phyloP scores from a whole-genome alignment of 2,113 vertebrate species.

The Toxotes chatareus region DNA sequence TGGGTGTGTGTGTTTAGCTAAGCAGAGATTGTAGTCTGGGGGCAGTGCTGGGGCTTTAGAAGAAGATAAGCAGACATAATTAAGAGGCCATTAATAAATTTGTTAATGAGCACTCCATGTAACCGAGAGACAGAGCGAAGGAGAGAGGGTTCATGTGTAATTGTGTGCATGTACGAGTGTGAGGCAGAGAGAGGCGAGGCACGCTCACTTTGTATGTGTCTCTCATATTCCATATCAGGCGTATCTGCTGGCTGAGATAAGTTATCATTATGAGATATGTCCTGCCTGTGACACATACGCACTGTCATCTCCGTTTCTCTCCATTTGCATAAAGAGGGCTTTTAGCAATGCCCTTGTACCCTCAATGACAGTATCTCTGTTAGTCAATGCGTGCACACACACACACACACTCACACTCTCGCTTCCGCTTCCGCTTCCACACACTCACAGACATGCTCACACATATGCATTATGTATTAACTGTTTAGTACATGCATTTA shows the following conservation, averaged over 20 bases:
- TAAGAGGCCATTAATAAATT: constrained; percentile 75
- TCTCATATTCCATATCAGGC: constrained; percentile 60
- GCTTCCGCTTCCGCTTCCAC: neutral
- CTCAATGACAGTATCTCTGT: constrained; percentile 72
- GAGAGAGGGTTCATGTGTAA: constrained; percentile 26
- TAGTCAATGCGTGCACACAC: constrained; percentile 26
- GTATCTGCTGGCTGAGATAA: constrained; percentile 65
- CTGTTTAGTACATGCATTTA: constrained; percentile 12
- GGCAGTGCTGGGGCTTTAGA: constrained; percentile 43
- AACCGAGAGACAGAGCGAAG: constrained; percentile 20
- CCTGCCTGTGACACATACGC: constrained; percentile 59
- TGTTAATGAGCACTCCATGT: constrained; percentile 69
- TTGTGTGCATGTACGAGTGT: neutral
- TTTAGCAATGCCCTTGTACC: constrained; percentile 77
- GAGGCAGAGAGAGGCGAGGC: neutral
- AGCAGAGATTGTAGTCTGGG: constrained; percentile 39
- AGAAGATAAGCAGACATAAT: constrained; percentile 72
- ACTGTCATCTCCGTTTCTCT: constrained; percentile 51
- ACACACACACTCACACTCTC: constrained; percentile 11
- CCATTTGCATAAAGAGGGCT: constrained; percentile 77
- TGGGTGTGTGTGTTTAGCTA: constrained; percentile 29
- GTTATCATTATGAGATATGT: constrained; percentile 72
- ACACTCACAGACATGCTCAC: neutral
- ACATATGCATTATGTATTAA: constrained; percentile 31
- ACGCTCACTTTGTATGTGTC: neutral